A percentile compares a stretch with the other conserved stretches of the same genome.
phyloP scores from a whole-genome alignment of 2,797 vertebrate species.

The Bothrops alternatus region DNA sequence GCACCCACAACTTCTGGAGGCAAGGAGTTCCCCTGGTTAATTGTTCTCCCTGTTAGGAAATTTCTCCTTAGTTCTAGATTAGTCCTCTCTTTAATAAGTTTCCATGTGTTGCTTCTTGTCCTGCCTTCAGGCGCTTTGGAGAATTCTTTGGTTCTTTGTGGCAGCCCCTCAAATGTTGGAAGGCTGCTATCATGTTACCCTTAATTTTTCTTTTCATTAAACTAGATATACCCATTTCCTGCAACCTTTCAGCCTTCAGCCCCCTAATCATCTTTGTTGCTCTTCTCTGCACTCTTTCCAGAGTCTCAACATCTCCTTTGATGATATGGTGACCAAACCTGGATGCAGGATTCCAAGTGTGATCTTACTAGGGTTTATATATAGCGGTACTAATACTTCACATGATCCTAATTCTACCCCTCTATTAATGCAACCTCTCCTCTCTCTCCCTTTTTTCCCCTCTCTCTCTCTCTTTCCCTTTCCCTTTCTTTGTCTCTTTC shows the following conservation, averaged over 20 bases:
- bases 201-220: not conserved
- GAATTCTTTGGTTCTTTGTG: not conserved
- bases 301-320: not conserved
- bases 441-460: not conserved
- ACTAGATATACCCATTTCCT: not conserved
- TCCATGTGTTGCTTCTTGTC: not conserved
- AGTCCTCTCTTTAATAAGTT: not conserved
- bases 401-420: not conserved
- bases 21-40: too few species aligned
- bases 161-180: not conserved
- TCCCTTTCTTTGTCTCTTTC: slow-evolving; percentile 42
- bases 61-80: too few species aligned
- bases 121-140: not conserved
- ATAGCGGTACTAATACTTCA: not conserved
- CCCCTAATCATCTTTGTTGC: not conserved
- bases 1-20: too few species aligned
- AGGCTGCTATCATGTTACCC: not conserved
- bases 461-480: slow-evolving; percentile 33
- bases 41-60: too few species aligned
- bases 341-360: not conserved
- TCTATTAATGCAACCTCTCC: not conserved
- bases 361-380: not conserved
- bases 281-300: not conserved
- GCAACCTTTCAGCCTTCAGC: not conserved
- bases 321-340: not conserved